A percentile compares a stretch with the other conserved stretches of the same genome.
Conservation (phyloP, 2,113 vertebrate species). For the Anoura caudifer region DNA sequence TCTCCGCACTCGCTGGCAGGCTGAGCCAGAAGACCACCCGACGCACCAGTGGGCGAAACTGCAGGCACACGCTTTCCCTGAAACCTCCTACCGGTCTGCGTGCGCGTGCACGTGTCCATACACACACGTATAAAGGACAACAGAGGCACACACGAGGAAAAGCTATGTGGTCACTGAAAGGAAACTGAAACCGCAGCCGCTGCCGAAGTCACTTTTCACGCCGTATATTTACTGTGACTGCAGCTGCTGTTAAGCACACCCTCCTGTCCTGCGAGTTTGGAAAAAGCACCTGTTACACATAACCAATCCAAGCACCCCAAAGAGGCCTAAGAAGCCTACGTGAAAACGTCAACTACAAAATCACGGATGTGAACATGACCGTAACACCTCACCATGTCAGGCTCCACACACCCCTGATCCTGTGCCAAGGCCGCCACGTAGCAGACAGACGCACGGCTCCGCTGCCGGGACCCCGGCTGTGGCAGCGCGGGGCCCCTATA, state of each 20-base stretch:
- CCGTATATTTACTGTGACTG: not conserved
- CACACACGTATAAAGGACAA: not conserved
- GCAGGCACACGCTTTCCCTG: not conserved
- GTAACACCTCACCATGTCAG: not conserved
- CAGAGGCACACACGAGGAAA: not conserved
- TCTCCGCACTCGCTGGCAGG: not conserved
- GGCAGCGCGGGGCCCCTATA: not conserved
- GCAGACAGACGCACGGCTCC: not conserved
- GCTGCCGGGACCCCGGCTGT: accelerated
- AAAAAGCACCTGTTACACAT: not conserved
- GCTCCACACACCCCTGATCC: not conserved
- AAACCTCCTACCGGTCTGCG: not conserved
- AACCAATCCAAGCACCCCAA: not conserved
- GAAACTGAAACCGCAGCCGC: not conserved
- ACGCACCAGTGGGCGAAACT: not conserved
- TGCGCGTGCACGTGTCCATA: not conserved
- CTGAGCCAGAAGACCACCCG: not conserved
- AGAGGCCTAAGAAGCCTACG: not conserved
- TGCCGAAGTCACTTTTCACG: not conserved
- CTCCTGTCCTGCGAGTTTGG: not conserved
- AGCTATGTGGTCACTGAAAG: not conserved
- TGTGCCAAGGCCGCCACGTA: accelerated
- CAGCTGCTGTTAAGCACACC: not conserved
- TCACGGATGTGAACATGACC: not conserved
- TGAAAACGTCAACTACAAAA: not conserved